These are phyloP conservation scores for Setipinna tenuifilis DNA, from an alignment of 2,797 vertebrate genomes.

Conservation along the genomic window DNA sequence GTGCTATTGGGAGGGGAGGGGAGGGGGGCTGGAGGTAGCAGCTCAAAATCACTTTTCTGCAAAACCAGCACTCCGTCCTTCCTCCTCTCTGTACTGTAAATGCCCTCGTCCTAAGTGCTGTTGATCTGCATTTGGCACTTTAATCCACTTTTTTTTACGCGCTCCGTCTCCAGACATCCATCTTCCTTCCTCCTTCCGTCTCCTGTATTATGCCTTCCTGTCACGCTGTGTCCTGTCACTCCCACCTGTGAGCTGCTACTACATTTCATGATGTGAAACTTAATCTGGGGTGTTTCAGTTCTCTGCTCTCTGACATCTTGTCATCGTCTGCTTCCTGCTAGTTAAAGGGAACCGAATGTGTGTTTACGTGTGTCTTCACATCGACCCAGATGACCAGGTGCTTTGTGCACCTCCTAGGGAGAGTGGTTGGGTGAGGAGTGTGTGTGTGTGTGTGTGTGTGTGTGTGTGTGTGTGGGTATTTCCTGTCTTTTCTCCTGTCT, in stretches of 20 bases:
- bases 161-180: not conserved
- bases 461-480: not conserved
- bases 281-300: not conserved
- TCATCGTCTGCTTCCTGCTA: no score
- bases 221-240: not conserved
- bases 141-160: not conserved
- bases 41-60: constrained; percentile 1
- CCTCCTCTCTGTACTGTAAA: not conserved
- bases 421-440: not conserved
- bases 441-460: not conserved
- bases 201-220: not conserved
- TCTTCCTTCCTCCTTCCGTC: not conserved
- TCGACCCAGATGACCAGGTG: not conserved
- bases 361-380: not conserved
- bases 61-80: not conserved
- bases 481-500: not conserved
- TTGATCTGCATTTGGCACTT: not conserved
- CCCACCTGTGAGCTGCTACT: not conserved
- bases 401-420: not conserved
- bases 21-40: not conserved
- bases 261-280: not conserved
- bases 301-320: not conserved
- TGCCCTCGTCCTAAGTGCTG: not conserved
- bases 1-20: not conserved
- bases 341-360: not conserved